phyloP scores from a whole-genome alignment of 2,888 invertebrate species.

The Pseudeuparius sepicola region DNA sequence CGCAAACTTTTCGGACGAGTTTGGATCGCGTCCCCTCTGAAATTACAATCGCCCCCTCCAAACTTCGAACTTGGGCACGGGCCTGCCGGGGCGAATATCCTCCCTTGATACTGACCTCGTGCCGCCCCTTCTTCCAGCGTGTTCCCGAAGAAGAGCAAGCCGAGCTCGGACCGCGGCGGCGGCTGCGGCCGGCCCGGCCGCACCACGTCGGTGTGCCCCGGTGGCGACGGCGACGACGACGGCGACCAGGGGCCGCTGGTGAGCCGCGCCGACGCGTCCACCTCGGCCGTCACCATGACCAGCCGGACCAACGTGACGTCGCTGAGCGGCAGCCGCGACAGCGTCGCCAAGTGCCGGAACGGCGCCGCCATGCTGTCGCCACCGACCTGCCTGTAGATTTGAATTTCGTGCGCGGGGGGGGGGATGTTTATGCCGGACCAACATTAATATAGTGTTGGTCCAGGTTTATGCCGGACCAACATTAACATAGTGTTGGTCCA shows the following conservation, averaged over 20 bases:
- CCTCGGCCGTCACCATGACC: slow-evolving; percentile 48
- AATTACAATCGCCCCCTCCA: too few species aligned
- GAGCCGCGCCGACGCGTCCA: slow-evolving; percentile 42
- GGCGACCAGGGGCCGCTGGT: slow-evolving; percentile 43
- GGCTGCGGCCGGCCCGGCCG: slow-evolving; percentile 31
- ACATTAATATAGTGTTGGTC: too few species aligned
- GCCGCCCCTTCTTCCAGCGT: too few species aligned
- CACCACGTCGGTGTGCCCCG: slow-evolving; percentile 35
- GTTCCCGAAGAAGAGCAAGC: slow-evolving; percentile 50
- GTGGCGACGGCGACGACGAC: slow-evolving; percentile 42
- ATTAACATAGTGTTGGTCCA: too few species aligned
- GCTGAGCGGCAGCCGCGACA: slow-evolving; percentile 28
- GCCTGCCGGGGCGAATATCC: too few species aligned
- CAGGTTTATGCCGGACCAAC: too few species aligned
- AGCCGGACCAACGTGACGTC: slow-evolving; percentile 43
- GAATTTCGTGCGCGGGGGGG: too few species aligned
- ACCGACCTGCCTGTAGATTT: slow-evolving; percentile 32
- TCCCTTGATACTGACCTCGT: too few species aligned
- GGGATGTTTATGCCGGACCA: too few species aligned
- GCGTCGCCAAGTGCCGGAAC: slow-evolving; percentile 25
- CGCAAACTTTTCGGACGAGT: too few species aligned
- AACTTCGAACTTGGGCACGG: too few species aligned
- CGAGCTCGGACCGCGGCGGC: slow-evolving; percentile 25
- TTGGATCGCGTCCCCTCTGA: too few species aligned
- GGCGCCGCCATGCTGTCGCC: slow-evolving; percentile 27